These are phyloP conservation scores for Stomatorhinus ivindoensis DNA, from an alignment of 2,113 vertebrate species.

Conservation along the genomic window DNA sequence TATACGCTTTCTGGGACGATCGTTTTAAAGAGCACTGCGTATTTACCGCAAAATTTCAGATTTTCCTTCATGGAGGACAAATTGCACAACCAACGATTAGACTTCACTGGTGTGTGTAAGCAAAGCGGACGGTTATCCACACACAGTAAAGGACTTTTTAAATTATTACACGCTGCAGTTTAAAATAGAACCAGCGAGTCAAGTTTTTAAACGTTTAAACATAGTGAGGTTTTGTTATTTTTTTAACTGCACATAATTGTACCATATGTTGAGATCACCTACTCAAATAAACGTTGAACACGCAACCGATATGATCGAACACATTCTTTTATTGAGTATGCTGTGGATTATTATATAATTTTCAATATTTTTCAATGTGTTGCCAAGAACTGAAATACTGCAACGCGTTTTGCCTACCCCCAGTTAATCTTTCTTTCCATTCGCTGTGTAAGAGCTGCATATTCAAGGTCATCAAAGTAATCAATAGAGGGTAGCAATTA, in stretches of 20 bases:
- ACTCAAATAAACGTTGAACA: background rate
- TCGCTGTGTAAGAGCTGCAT: conserved; percentile 45
- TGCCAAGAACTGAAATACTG: background rate
- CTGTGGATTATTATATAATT: background rate
- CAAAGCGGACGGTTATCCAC: conserved; percentile 21
- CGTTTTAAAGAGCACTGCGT: background rate
- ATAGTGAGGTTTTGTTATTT: background rate
- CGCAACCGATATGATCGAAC: background rate
- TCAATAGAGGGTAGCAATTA: conserved; percentile 31
- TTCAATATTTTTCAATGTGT: background rate
- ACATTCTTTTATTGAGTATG: background rate
- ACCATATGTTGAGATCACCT: background rate
- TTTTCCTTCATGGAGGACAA: conserved; percentile 4
- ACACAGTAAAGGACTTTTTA: background rate
- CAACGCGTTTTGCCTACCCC: conserved; percentile 12
- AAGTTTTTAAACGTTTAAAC: background rate
- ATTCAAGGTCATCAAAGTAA: conserved; percentile 64
- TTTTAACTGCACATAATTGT: background rate
- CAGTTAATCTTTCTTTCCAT: conserved; percentile 54
- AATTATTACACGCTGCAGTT: background rate
- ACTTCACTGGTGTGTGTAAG: conserved; percentile 7
- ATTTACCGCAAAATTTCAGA: background rate
- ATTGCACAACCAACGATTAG: conserved; percentile 10
- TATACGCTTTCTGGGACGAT: background rate
- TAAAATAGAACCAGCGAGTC: background rate